Evolutionary conservation across 2,113 vertebrate species (phyloP).

Genomic region (Ifrita kowaldi): DNA sequence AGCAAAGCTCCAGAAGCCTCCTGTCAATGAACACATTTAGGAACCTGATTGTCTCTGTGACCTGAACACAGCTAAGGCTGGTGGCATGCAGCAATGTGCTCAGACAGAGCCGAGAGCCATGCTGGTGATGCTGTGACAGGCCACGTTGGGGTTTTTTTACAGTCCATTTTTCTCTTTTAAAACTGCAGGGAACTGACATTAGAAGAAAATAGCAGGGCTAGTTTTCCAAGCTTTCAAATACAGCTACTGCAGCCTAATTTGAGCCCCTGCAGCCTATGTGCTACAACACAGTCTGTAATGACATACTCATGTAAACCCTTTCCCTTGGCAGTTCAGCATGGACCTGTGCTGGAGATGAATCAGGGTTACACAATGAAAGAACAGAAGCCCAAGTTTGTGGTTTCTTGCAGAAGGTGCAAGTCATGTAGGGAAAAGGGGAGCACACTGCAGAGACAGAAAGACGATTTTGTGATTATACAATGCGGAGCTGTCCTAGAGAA

Average conservation of each 20-base stretch:
- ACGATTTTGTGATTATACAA: background rate
- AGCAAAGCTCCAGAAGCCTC: background rate
- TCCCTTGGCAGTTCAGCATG: background rate
- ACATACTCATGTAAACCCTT: background rate
- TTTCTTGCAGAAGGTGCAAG: background rate
- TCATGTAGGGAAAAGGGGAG: background rate
- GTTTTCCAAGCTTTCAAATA: background rate
- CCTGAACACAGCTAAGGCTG: background rate
- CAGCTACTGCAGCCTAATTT: background rate
- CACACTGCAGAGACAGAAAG: background rate
- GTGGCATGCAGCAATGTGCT: background rate
- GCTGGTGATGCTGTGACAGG: background rate
- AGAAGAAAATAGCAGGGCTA: background rate
- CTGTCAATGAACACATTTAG: background rate
- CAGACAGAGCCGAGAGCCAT: background rate
- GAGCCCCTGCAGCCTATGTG: background rate
- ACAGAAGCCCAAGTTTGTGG: background rate
- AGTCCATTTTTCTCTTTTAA: background rate
- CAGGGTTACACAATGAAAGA: background rate
- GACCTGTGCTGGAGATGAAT: background rate
- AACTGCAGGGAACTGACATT: background rate
- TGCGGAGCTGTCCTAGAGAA: background rate
- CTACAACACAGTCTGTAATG: background rate
- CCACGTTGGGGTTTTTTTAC: fast-evolving
- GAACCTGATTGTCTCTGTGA: background rate